Percentiles rank a stretch among this genome's conserved stretches.
Evolutionary conservation across 2,888 invertebrate genomes (phyloP).

Genomic region (Lasioglossum malachurum): DNA sequence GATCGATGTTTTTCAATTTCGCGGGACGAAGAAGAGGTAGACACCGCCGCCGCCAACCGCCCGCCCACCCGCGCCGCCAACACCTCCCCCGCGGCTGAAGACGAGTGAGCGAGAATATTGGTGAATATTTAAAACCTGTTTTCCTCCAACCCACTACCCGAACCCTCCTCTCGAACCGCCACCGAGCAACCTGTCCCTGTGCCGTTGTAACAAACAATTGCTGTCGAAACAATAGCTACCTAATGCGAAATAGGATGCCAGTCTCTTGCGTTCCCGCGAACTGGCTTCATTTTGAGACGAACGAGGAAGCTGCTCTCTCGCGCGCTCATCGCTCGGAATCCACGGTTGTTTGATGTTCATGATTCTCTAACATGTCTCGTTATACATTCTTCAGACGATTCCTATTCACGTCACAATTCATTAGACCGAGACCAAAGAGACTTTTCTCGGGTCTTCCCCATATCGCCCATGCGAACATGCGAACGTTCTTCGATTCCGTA

Average conservation of each 20-base stretch:
- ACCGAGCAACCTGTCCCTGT: not conserved
- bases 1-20: slow-evolving; percentile 43
- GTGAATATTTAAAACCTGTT: slow-evolving; percentile 52
- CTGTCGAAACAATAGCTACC: slow-evolving; percentile 67
- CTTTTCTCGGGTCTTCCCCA: not conserved
- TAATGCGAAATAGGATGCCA: slow-evolving; percentile 66
- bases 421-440: not conserved
- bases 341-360: slow-evolving; percentile 55
- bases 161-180: not conserved
- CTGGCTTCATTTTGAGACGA: slow-evolving; percentile 48
- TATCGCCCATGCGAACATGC: not conserved
- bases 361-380: slow-evolving; percentile 53
- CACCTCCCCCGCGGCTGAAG: not conserved
- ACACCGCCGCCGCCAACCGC: not conserved
- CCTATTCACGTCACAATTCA: slow-evolving; percentile 36
- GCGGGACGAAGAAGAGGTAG: slow-evolving; percentile 17
- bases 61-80: not conserved
- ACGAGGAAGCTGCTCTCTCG: not conserved
- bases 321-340: slow-evolving; percentile 34
- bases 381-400: slow-evolving; percentile 31
- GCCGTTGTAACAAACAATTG: slow-evolving; percentile 39
- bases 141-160: not conserved
- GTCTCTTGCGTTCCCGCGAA: slow-evolving; percentile 44
- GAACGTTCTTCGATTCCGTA: not conserved
- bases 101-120: slow-evolving; percentile 1